Percentiles rank a stretch among this genome's conserved stretches.
Evolutionary conservation across 2,888 invertebrate species (phyloP).

Genomic region (Lycia hirtaria): DNA sequence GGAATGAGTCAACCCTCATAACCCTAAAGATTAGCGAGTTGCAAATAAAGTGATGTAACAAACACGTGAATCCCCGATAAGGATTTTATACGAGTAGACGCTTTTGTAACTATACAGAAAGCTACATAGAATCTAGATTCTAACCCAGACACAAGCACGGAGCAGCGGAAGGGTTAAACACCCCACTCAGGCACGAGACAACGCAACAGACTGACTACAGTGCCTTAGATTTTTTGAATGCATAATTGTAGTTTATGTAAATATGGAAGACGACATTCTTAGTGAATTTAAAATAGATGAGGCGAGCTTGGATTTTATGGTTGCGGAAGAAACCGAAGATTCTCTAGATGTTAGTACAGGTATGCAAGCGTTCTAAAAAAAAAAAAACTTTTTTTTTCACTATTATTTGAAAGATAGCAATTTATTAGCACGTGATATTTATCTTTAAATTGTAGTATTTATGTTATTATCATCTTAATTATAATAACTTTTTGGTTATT

Average conservation of each 20-base stretch:
- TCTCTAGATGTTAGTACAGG: constrained; percentile 40
- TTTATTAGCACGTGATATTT: too few relatives aligned
- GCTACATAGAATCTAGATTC: constrained; percentile 28
- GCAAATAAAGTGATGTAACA: constrained; percentile 25
- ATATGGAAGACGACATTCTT: constrained; percentile 20
- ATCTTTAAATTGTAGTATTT: too few relatives aligned
- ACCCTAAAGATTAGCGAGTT: constrained; percentile 21
- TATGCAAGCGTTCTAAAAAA: constrained; percentile 32
- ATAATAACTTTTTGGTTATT: background rate
- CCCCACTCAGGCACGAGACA: constrained; percentile 33
- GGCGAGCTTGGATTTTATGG: constrained; percentile 15
- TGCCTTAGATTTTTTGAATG: constrained; percentile 24
- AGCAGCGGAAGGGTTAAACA: constrained; percentile 26
- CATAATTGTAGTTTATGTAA: constrained; percentile 31
- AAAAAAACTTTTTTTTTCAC: background rate
- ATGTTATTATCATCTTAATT: too few relatives aligned
- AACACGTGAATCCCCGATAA: constrained; percentile 31
- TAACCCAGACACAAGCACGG: constrained; percentile 25
- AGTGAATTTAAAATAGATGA: constrained; percentile 25
- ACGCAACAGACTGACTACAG: constrained; percentile 35
- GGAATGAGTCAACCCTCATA: constrained; percentile 18
- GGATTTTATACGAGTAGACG: constrained; percentile 37
- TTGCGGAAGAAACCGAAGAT: constrained; percentile 31
- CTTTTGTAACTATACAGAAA: constrained; percentile 32
- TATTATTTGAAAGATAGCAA: too few relatives aligned